Base-by-base conservation (phyloP, 1,140 invertebrate species). In the Elymnias hypermnestra region DNA sequence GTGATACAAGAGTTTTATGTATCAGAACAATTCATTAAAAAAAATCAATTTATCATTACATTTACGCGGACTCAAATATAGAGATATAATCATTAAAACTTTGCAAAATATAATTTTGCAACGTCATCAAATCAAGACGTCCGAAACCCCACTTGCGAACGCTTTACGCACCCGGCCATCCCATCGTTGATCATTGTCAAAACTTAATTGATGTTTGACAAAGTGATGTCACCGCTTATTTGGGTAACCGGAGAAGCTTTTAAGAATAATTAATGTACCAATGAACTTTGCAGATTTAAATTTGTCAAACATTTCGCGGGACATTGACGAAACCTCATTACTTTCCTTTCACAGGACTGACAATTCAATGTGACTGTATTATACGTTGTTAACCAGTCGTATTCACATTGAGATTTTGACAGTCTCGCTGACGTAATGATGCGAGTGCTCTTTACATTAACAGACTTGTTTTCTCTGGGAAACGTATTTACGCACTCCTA, bases 141-240 rank as follows among this genome's bases (percentile, higher is more conserved):
- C 35, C 17, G 38, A 41, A 51, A 38, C 21, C 33, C 26, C 19
- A 37, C 44, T 53, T 45, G 38, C 53, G 46, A 57, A 36, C 38
- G 29, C 14, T 33, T 15, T 33, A 15, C 29, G 29, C 29, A 33
- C 13, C 29, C 29, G 38, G 54, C 53, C 62, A 66, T 63, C 62
- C 64, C 53, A 64, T 71, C 70, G 57, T 79, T 71, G 72, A 84
- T 81, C 81, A 73, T 76, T 73, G 75, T 79, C 72, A 79, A 67
- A 74, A 60, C 45, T 57, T 79, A 82, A 82, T 81, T 82, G 72
- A 76, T 78, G 75, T 72, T 72, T 78, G 77, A 83, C 76, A 77
- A 79, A 77, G 70, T 72, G 73, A 76, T 61, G 65, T 74, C 72
- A 76, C 57, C 69, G 68, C 63, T 57, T 45, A 66, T 42, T 61